Base-by-base conservation (phyloP, 2,113 vertebrate species). In the Propithecus coquereli region DNA sequence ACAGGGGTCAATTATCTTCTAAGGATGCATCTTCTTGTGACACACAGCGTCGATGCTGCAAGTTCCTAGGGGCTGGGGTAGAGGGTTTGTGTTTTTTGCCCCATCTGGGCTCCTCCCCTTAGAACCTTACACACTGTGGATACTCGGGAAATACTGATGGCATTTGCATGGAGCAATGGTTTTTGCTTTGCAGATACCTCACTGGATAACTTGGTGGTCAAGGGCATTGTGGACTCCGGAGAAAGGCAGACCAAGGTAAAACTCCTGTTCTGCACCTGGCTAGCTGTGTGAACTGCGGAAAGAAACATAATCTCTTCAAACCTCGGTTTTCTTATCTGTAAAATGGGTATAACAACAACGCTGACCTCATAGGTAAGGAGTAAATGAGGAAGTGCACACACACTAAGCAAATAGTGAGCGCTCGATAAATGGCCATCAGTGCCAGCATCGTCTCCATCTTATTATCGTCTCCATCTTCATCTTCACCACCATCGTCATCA, bases 361-460 rank as follows among this genome's bases (percentile, higher is more conserved):
- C 18, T 54, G 8, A 57, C 2, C 65, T 45, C 71, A 23, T 1
- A 22, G 66, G 45, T 5, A 30, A 22, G 68, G 61, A 32, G 10
- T 8, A 37, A 65, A 63, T 0, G 84, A 30, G 59, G 63, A 57
- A 30, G 27, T 3, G 32, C 32, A 16, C 25, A 27, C 14, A 23
- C 32, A 2, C 4, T 27, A 30, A 59, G 23, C 30, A 20, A 10
- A 11, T 4, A 37, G 23, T 20, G 61, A 40, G 30, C 9, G 61
- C 83, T 71, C 8, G 6, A 0, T 10, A 73, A 11, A 23, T 1
- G n/a, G 25, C 22, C 32, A 20, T 8, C 2, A 6, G 68, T 2
- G 32, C 47, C 57, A 17, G 34, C 1, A 0, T n/a, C n/a, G n/a
- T n/a, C n/a, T n/a, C n/a, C n/a, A n/a, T 23, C 73, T 37, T 52